Evolutionary conservation across 2,888 invertebrate species (phyloP).

Genomic region (Blastobasis adustella): DNA sequence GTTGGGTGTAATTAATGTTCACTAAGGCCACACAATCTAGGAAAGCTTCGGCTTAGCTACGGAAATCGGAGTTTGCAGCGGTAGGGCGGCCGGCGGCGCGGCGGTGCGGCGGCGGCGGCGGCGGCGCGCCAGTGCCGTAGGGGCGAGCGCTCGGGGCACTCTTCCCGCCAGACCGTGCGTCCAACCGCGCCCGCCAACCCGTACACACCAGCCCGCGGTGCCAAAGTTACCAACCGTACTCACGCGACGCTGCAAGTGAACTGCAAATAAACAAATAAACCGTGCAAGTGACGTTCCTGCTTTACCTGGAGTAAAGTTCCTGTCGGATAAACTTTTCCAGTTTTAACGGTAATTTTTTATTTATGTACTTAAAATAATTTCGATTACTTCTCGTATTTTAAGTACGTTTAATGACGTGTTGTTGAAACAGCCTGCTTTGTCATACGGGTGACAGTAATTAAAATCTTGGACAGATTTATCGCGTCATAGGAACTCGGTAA

Average conservation of each 20-base stretch:
- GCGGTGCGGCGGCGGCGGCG: constrained; percentile 14
- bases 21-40: constrained; percentile 71
- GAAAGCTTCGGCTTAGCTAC: constrained; percentile 66
- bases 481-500: background rate
- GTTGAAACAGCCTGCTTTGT: background rate
- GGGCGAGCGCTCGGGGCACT: constrained; percentile 8
- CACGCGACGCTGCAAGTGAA: too few relatives aligned
- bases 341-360: too few relatives aligned
- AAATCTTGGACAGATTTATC: constrained; percentile 4
- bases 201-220: too few relatives aligned
- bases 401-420: background rate
- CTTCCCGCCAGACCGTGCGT: constrained; percentile 43
- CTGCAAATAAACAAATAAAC: too few relatives aligned
- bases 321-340: too few relatives aligned
- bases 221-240: too few relatives aligned
- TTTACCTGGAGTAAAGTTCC: too few relatives aligned
- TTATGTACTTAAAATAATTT: too few relatives aligned
- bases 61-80: constrained; percentile 51
- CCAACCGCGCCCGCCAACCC: constrained; percentile 12
- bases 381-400: too few relatives aligned
- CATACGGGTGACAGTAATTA: background rate
- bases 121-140: constrained; percentile 8
- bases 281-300: too few relatives aligned
- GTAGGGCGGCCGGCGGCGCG: constrained; percentile 23
- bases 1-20: constrained; percentile 74